Conservation (phyloP, 2,888 invertebrate species). For the Acronicta psi region DNA sequence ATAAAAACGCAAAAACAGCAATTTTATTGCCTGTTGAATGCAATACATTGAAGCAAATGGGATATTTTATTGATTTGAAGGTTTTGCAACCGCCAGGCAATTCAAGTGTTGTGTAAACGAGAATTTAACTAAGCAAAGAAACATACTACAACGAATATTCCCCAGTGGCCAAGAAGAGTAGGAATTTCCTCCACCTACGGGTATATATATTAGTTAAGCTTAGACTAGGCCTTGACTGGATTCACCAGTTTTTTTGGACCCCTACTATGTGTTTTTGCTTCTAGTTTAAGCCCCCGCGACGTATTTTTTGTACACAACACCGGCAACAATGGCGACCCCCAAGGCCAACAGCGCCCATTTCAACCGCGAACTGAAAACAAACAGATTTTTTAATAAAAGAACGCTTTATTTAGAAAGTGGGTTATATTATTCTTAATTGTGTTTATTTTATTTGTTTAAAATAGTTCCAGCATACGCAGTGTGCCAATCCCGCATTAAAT, state of each 20-base stretch:
- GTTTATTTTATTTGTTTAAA: no score
- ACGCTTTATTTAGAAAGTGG: constrained; percentile 7
- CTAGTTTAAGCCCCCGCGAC: constrained; percentile 35
- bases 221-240: constrained; percentile 48
- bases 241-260: constrained; percentile 50
- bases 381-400: not conserved
- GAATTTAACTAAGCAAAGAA: constrained; percentile 9
- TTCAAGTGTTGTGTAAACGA: not conserved
- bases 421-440: not conserved
- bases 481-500: no score
- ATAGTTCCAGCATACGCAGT: no score
- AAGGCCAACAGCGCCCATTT: constrained; percentile 75
- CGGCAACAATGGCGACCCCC: constrained; percentile 70
- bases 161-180: constrained; percentile 12
- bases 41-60: not conserved
- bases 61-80: not conserved
- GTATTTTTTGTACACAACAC: constrained; percentile 71
- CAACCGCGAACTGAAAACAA: constrained; percentile 63
- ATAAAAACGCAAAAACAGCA: not conserved
- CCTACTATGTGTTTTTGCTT: constrained; percentile 20
- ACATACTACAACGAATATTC: constrained; percentile 15
- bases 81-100: not conserved
- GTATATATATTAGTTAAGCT: constrained; percentile 34
- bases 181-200: constrained; percentile 7
- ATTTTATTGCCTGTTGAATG: no score